Evolutionary conservation across 2,797 vertebrate species (phyloP).

Genomic region (Hapalemur alaotrensis): DNA sequence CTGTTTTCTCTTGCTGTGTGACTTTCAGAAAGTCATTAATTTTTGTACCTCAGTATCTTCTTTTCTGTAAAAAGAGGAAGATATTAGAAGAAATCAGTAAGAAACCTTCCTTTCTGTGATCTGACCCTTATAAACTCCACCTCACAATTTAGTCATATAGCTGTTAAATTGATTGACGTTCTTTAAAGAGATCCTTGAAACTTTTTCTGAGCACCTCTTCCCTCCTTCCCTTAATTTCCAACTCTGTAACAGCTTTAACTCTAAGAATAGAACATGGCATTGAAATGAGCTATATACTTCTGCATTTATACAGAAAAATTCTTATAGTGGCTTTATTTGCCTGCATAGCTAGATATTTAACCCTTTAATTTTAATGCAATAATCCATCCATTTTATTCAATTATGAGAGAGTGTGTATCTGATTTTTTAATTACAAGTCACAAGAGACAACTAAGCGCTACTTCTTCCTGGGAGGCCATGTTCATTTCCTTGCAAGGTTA

Average conservation of each 20-base stretch:
- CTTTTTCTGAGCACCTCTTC: slow-evolving; percentile 63
- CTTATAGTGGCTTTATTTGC: slow-evolving; percentile 49
- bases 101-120: slow-evolving; percentile 48
- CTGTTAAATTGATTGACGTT: slow-evolving; percentile 70
- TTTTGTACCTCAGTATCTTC: background rate
- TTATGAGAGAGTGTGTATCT: background rate
- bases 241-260: slow-evolving; percentile 64
- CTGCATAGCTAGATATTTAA: slow-evolving; percentile 28
- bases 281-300: slow-evolving; percentile 63
- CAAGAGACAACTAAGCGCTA: background rate
- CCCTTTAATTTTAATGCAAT: slow-evolving; percentile 30
- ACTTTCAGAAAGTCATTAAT: slow-evolving; percentile 23
- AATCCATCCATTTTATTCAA: slow-evolving; percentile 30
- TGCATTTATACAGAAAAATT: slow-evolving; percentile 54
- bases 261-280: slow-evolving; percentile 73
- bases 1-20: background rate
- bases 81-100: slow-evolving; percentile 36
- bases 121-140: slow-evolving; percentile 61
- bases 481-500: slow-evolving; percentile 47
- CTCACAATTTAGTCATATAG: slow-evolving; percentile 63
- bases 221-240: slow-evolving; percentile 64
- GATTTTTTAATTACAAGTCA: slow-evolving; percentile 40
- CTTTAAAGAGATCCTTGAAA: slow-evolving; percentile 68
- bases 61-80: slow-evolving; percentile 22
- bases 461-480: slow-evolving; percentile 29